Evolutionary conservation across 2,113 vertebrate species (phyloP), one percentile per base, ranked within the genome.

Genomic region (Dissostichus mawsoni): DNA sequence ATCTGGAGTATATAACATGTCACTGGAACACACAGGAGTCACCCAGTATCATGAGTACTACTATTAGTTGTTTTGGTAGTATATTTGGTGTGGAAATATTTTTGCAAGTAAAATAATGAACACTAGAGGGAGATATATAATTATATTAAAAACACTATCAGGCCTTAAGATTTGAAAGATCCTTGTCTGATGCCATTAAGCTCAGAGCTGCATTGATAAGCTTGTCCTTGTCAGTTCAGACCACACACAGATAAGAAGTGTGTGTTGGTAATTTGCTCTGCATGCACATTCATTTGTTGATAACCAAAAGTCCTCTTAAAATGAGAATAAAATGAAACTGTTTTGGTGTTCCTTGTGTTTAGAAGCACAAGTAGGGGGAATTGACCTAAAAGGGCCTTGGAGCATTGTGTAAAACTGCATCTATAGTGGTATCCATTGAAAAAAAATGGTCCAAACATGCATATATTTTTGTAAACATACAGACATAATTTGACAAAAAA

Each of bases 101-200:
- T 11, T 47, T 83, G 78, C 70, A 84, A 12, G 51, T 52, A 25
- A 23, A 29, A 2, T 1, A 69, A 57, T 23, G 7, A 13, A 67
- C 89, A 84, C 85, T 81, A 90, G 90, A 88, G 81, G 86, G 89
- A 68, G 84, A 61, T 79, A 73, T 45, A 68, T 13, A 62, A 11
- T 56, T 51, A 58, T 8, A 52, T 9, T 5, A 44, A 55, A 73
- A 72, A 53, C 36, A 45, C 36, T 17, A 7, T 11, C 29, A 64
- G 68, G 45, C 41, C 5, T 41, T 8, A 3, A 44, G 4, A 57
- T 58, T 11, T 65, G 23, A 48, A 6, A 44, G 20, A 69, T 41
- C 57, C 16, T 50, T 52, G 29, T n/a, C 17, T 58, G 67, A 70
- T 66, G 13, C 17, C n/a, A 53, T 9, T 23, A 11, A 58, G 5